Evolutionary conservation across 2,888 invertebrate genomes (phyloP).

Genomic region (Epirrhoe alternata): DNA sequence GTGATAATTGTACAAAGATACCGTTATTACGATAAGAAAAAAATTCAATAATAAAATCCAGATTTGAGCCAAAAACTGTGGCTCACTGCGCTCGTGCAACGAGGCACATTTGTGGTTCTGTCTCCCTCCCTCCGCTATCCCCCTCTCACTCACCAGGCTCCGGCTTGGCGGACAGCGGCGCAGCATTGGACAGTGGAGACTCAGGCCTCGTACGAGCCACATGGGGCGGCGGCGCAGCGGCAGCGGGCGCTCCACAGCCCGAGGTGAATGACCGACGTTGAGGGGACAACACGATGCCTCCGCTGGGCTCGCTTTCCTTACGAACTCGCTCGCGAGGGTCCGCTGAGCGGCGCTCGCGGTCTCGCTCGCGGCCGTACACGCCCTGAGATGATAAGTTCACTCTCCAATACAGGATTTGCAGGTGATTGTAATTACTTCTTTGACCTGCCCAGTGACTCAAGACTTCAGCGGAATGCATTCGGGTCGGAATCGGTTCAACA

Average conservation of each 20-base stretch:
- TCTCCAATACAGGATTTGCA: background rate
- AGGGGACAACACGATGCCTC: conserved; percentile 92
- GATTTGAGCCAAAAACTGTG: too few relatives aligned
- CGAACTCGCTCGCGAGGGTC: conserved; percentile 91
- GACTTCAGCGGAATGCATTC: too few relatives aligned
- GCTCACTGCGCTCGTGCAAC: too few relatives aligned
- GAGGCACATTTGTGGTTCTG: too few relatives aligned
- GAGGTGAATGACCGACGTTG: conserved; percentile 94
- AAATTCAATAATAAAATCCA: too few relatives aligned
- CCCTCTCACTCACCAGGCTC: conserved; percentile 57
- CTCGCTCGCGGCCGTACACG: conserved; percentile 68
- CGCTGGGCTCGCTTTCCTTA: conserved; percentile 89
- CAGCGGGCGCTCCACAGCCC: conserved; percentile 91
- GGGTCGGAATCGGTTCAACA: too few relatives aligned
- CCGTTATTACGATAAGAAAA: background rate
- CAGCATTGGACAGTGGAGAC: conserved; percentile 62
- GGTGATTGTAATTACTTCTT: too few relatives aligned
- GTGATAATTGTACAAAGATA: conserved; percentile 1
- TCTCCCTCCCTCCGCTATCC: too few relatives aligned
- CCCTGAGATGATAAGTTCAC: conserved; percentile 48
- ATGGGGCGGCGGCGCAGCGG: conserved; percentile 67
- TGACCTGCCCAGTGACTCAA: too few relatives aligned
- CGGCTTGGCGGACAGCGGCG: conserved; percentile 48
- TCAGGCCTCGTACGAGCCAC: conserved; percentile 85
- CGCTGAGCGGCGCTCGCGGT: conserved; percentile 79